Evolutionary conservation across 2,888 invertebrate species (phyloP), one percentile per base, ranked within the genome.

Genomic region (Melinopterus prodromus): DNA sequence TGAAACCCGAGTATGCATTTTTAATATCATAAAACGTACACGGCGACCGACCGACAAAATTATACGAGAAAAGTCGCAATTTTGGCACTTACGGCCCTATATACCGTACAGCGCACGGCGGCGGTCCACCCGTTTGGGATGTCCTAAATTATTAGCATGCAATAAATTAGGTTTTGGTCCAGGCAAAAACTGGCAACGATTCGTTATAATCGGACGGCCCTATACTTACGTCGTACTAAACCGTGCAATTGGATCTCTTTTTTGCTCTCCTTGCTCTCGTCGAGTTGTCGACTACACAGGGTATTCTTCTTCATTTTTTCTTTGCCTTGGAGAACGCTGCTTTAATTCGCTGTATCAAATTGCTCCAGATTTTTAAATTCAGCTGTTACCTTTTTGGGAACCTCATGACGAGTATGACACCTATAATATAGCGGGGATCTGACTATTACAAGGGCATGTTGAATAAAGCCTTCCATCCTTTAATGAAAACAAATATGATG

Each of bases 1-100:
- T 75, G 80, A 81, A 80, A 80, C 76, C 78, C 78, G 74, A 71
- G 79, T 79, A 82, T 82, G 81, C 81, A 83, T 83, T 83, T 26
- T 83, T 81, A 83, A 83, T 81, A 53, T 26, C 26, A 53, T 53
- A 53, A 53, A 53, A 53, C 53, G 53, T 7, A 53, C 53, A 53
- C 53, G 53, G 53, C 53, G 53, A 53, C 7, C 9, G 53, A 53
- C 53, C 53, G 53, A 53, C 53, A 12, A 53, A 53, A 53, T 53
- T 53, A 53, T 53, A 53, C 53, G 77, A 77, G 77, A 69, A 75
- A 72, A 72, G 69, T 36, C 70, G 69, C 74, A 77, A 77, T 53
- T 53, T 53, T 53, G 69, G 16, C 16, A 26, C 69, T 72, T 72
- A 72, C 12, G 15, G 26, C 36, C 26, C 14, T 35, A 72, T 72